phyloP scores from a whole-genome alignment of 2,888 invertebrate genomes.

The Axea sp. region DNA sequence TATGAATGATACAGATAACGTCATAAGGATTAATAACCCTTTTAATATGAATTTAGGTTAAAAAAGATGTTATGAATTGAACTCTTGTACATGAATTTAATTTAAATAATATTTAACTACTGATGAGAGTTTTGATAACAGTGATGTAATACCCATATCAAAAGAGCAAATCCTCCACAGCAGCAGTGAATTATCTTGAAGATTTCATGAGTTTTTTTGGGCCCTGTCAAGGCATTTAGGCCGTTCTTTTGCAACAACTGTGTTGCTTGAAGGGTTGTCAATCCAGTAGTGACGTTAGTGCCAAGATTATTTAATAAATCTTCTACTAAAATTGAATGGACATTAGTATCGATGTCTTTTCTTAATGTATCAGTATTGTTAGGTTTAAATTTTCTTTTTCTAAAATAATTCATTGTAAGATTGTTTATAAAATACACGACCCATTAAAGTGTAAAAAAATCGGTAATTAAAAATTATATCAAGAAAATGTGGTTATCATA shows the following conservation, averaged over 20 bases:
- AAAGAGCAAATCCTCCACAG: slow-evolving; percentile 82
- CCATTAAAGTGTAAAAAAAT: too few relatives aligned
- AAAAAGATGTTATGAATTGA: not conserved
- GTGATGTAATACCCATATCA: slow-evolving; percentile 66
- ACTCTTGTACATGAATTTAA: not conserved
- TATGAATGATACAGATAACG: too few relatives aligned
- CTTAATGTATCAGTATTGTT: too few relatives aligned
- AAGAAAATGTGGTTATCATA: too few relatives aligned
- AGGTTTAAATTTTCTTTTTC: too few relatives aligned
- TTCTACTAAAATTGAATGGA: slow-evolving; percentile 61
- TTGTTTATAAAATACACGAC: too few relatives aligned
- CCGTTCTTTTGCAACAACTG: slow-evolving; percentile 83
- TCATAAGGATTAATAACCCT: too few relatives aligned
- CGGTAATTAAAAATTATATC: too few relatives aligned
- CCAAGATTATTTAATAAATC: slow-evolving; percentile 63
- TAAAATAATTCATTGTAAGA: too few relatives aligned
- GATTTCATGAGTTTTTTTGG: slow-evolving; percentile 85
- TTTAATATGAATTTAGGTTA: too few relatives aligned
- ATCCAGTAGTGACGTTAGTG: slow-evolving; percentile 78
- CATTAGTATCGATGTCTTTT: slow-evolving; percentile 66
- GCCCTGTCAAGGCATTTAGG: slow-evolving; percentile 86
- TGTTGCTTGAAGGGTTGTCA: slow-evolving; percentile 82
- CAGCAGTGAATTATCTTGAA: slow-evolving; percentile 85
- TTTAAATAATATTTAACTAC: too few relatives aligned
- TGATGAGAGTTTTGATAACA: not conserved